Conservation (phyloP, 2,797 vertebrate species). For the Cercopithecus neglectus region DNA sequence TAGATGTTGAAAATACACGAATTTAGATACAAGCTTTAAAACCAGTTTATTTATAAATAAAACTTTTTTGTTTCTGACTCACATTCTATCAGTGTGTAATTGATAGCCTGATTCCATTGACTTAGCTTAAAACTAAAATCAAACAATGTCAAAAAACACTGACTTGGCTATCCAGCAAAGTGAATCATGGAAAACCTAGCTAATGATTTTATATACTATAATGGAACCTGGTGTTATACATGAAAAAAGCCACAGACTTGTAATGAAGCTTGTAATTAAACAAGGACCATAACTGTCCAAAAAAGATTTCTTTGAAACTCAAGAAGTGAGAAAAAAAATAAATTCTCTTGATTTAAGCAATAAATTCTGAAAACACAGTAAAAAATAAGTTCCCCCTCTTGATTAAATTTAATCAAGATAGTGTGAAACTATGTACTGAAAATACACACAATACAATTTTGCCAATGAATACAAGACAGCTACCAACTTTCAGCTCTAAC, state of each 20-base stretch:
- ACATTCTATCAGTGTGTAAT: slow-evolving; percentile 43
- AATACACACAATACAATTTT: background rate
- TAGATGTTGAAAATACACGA: slow-evolving; percentile 63
- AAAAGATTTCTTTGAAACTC: background rate
- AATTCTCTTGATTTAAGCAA: background rate
- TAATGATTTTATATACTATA: background rate
- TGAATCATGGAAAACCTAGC: background rate
- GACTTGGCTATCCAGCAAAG: background rate
- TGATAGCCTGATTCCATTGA: slow-evolving; percentile 26
- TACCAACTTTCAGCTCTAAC: background rate
- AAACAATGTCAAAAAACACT: background rate
- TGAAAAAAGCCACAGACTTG: background rate
- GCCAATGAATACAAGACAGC: background rate
- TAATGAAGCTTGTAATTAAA: slow-evolving; percentile 8
- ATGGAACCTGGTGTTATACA: background rate
- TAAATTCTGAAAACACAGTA: slow-evolving; percentile 28
- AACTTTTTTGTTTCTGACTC: slow-evolving; percentile 36
- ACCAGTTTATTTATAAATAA: slow-evolving; percentile 61
- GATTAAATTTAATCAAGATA: slow-evolving; percentile 41
- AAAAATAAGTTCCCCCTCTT: background rate
- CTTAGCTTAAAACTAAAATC: slow-evolving; percentile 51
- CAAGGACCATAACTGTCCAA: background rate
- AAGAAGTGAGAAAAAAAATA: background rate
- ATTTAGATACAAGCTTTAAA: slow-evolving; percentile 58
- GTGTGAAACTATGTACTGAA: slow-evolving; percentile 1